Evolutionary conservation across 1,140 invertebrate species (phyloP).

Genomic region (Pseudomyrmex pallidus): DNA sequence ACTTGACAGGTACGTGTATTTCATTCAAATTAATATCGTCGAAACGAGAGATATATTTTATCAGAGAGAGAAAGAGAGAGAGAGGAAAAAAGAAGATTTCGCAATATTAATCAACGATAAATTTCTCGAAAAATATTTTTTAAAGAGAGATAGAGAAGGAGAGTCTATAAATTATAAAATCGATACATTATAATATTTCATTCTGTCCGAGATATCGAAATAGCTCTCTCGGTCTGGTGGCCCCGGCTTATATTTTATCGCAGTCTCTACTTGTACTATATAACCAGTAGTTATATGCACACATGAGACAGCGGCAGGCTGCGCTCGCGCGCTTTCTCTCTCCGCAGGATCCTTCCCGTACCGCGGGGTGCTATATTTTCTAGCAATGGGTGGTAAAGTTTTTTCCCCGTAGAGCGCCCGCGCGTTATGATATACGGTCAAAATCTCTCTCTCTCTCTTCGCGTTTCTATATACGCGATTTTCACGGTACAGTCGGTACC

Average conservation of each 20-base stretch:
- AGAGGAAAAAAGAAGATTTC: too few relatives aligned
- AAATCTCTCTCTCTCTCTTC: conserved; percentile 30
- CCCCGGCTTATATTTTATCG: conserved; percentile 66
- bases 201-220: conserved; percentile 38
- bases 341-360: conserved; percentile 55
- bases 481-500: conserved; percentile 47
- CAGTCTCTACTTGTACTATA: conserved; percentile 64
- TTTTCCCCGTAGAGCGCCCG: conserved; percentile 49
- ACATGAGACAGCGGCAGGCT: conserved; percentile 47
- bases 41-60: background rate
- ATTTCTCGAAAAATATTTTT: conserved; percentile 5
- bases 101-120: background rate
- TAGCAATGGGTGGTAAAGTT: conserved; percentile 73
- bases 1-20: background rate
- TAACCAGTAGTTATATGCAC: conserved; percentile 67
- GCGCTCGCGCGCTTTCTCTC: conserved; percentile 30
- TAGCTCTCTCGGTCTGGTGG: conserved; percentile 1
- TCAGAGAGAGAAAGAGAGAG: too few relatives aligned
- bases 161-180: conserved; percentile 19
- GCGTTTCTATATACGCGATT: conserved; percentile 57
- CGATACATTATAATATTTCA: conserved; percentile 38
- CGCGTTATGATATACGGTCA: conserved; percentile 62
- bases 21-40: background rate
- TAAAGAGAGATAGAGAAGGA: background rate
- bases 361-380: conserved; percentile 69